A percentile compares a stretch with the other conserved stretches of the same genome.
Conservation (phyloP, 2,888 invertebrate genomes). For the Nomada fabriciana region DNA sequence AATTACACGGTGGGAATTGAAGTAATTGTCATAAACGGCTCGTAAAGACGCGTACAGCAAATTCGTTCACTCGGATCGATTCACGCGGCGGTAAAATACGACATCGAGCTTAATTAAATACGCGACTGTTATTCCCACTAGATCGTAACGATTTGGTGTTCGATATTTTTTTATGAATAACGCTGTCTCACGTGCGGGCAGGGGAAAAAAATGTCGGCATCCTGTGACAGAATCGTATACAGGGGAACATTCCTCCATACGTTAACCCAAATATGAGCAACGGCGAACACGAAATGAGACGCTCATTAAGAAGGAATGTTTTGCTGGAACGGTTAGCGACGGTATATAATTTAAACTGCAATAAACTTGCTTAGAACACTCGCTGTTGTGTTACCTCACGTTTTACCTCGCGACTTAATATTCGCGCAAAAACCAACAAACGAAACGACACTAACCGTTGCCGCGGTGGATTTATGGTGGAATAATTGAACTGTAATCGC, state of each 20-base stretch:
- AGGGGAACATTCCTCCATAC: constrained; percentile 79
- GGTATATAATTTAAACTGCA: constrained; percentile 67
- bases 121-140: background rate
- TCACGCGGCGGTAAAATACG: background rate
- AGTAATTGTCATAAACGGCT: no score
- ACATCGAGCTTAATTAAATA: constrained; percentile 7
- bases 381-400: constrained; percentile 37
- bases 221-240: constrained; percentile 39
- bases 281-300: constrained; percentile 70
- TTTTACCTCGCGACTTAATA: constrained; percentile 29
- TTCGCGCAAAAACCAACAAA: constrained; percentile 48
- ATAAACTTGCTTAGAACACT: constrained; percentile 60
- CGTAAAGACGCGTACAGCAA: background rate
- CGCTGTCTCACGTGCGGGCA: background rate
- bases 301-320: constrained; percentile 81
- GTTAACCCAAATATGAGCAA: constrained; percentile 81
- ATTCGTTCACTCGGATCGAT: background rate
- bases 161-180: constrained; percentile 46
- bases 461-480: constrained; percentile 22
- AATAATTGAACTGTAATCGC: constrained; percentile 51
- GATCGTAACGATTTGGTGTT: background rate
- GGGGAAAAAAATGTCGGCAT: constrained; percentile 37
- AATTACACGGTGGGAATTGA: no score
- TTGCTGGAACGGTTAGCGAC: constrained; percentile 58
- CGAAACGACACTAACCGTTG: constrained; percentile 25